phyloP scores from a whole-genome alignment of 2,797 vertebrate species.

The Pipistrellus kuhlii region DNA sequence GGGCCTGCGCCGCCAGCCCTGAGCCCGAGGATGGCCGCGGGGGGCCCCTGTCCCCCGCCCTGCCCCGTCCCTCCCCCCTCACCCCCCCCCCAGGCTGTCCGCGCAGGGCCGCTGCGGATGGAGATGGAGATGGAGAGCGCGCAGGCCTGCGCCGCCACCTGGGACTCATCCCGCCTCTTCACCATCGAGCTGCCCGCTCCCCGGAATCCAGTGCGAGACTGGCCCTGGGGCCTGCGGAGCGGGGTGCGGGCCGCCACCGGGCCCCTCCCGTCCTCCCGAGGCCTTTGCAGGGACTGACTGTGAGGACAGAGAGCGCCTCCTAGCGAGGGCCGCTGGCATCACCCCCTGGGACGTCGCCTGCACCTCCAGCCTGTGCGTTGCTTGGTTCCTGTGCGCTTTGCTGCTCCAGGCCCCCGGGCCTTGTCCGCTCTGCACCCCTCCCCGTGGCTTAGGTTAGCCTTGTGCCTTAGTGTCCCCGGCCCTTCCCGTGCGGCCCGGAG shows the following conservation, averaged over 20 bases:
- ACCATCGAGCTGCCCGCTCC: neutral
- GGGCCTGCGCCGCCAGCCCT: constrained; percentile 73
- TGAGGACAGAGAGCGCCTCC: neutral
- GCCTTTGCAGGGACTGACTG: neutral
- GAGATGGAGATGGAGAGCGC: neutral
- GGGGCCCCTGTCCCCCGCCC: neutral
- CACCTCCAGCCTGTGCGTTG: neutral
- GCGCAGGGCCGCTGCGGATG: neutral
- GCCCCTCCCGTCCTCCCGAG: neutral
- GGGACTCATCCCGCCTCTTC: neutral
- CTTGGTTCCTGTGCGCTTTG: constrained; percentile 60
- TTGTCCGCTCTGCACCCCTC: neutral
- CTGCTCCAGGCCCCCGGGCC: neutral
- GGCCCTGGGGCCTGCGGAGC: neutral
- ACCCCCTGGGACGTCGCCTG: neutral
- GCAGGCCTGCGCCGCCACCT: neutral
- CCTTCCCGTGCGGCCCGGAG: neutral
- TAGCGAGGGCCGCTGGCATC: constrained; percentile 35
- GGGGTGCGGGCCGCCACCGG: neutral
- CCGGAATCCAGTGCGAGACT: neutral
- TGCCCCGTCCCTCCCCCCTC: neutral
- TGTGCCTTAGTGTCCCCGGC: constrained; percentile 77
- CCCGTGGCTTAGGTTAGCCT: constrained; percentile 78
- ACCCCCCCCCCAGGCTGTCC: constrained; percentile 4
- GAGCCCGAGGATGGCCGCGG: neutral